A percentile compares a stretch with the other conserved stretches of the same genome.
Evolutionary conservation across 2,797 vertebrate species (phyloP).

Genomic region (Cichlasoma orientale): DNA sequence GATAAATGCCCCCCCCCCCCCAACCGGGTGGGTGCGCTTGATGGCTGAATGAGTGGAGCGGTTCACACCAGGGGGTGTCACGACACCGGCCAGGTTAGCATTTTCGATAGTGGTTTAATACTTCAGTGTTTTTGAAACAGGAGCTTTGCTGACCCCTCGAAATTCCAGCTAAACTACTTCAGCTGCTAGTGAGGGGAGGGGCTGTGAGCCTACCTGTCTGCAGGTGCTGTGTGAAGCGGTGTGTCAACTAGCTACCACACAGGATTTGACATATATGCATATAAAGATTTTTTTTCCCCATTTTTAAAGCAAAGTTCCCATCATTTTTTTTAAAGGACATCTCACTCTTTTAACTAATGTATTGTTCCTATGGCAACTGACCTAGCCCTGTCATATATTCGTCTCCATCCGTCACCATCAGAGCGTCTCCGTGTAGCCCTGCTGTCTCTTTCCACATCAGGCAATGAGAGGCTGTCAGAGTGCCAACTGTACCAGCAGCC

Average conservation of each 20-base stretch:
- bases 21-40: slow-evolving; percentile 10
- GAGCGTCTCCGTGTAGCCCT: background rate
- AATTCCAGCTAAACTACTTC: background rate
- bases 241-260: background rate
- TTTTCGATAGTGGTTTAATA: background rate
- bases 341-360: background rate
- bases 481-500: slow-evolving; percentile 33
- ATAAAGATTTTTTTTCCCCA: background rate
- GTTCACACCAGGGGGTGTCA: background rate
- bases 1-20: background rate
- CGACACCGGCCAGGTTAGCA: background rate
- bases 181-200: background rate
- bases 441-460: slow-evolving; percentile 39
- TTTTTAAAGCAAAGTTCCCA: background rate
- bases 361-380: slow-evolving; percentile 62
- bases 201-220: background rate
- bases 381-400: slow-evolving; percentile 30
- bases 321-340: background rate
- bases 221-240: background rate
- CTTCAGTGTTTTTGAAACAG: background rate
- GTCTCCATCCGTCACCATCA: slow-evolving; percentile 39
- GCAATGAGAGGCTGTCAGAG: slow-evolving; percentile 55
- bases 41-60: slow-evolving; percentile 1
- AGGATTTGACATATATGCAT: background rate
- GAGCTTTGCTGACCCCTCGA: background rate